Evolutionary conservation across 2,888 invertebrate genomes (phyloP).

Genomic region (Ormyrus labotus): DNA sequence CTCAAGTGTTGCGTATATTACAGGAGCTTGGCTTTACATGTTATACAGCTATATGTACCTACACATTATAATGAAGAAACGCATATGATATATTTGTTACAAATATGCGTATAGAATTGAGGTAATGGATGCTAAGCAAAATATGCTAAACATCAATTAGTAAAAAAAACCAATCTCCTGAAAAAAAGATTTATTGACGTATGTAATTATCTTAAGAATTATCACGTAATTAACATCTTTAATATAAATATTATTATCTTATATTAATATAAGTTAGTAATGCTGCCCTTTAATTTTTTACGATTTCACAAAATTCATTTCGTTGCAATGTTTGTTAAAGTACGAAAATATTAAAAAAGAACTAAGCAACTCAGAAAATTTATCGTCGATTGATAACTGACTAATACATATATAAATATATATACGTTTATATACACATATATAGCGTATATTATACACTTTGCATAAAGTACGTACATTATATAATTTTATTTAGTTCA

Average conservation of each 20-base stretch:
- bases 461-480: slow-evolving; percentile 46
- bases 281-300: slow-evolving; percentile 72
- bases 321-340: slow-evolving; percentile 60
- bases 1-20: slow-evolving; percentile 76
- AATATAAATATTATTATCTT: slow-evolving; percentile 57
- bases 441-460: slow-evolving; percentile 49
- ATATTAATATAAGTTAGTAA: slow-evolving; percentile 69
- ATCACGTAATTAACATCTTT: slow-evolving; percentile 54
- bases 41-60: slow-evolving; percentile 75
- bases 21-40: slow-evolving; percentile 76
- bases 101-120: slow-evolving; percentile 74
- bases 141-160: slow-evolving; percentile 58
- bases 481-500: slow-evolving; percentile 59
- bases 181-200: slow-evolving; percentile 67
- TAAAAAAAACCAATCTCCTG: slow-evolving; percentile 72
- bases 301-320: slow-evolving; percentile 60
- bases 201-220: slow-evolving; percentile 62
- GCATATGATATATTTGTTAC: slow-evolving; percentile 76
- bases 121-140: slow-evolving; percentile 68
- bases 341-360: slow-evolving; percentile 43
- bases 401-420: slow-evolving; percentile 59
- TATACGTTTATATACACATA: slow-evolving; percentile 40
- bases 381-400: slow-evolving; percentile 60
- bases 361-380: slow-evolving; percentile 54
- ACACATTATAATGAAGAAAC: slow-evolving; percentile 72